A percentile compares a stretch with the other conserved stretches of the same genome.
phyloP scores from a whole-genome alignment of 2,888 invertebrate genomes.

The Ormyrus rosae region DNA sequence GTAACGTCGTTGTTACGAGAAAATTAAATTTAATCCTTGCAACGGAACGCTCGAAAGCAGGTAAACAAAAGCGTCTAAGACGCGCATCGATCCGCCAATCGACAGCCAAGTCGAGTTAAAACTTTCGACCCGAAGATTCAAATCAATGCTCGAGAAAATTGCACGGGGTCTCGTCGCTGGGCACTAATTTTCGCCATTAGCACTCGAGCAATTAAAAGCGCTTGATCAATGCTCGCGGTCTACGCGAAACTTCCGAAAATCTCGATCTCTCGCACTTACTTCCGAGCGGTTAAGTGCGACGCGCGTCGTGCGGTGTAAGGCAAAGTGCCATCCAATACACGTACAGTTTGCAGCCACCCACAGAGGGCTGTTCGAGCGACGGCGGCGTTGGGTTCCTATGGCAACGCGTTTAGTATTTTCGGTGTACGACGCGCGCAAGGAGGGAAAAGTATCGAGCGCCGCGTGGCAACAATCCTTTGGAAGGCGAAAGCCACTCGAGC shows the following conservation, averaged over 20 bases:
- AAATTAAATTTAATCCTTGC: too few species aligned
- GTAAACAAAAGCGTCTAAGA: too few species aligned
- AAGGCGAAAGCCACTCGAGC: slow-evolving; percentile 13
- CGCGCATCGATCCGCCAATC: too few species aligned
- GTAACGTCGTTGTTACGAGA: too few species aligned
- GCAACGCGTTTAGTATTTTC: slow-evolving; percentile 69
- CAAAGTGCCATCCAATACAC: slow-evolving; percentile 4
- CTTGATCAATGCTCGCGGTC: neutral
- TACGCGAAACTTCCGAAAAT: slow-evolving; percentile 51
- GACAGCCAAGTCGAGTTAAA: too few species aligned
- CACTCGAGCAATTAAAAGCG: too few species aligned
- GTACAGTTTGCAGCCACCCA: neutral
- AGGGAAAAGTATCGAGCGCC: slow-evolving; percentile 56
- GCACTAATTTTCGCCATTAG: too few species aligned
- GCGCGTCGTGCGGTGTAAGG: slow-evolving; percentile 5
- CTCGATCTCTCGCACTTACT: slow-evolving; percentile 60
- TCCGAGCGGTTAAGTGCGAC: slow-evolving; percentile 61
- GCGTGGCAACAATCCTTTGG: slow-evolving; percentile 54
- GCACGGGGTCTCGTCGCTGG: too few species aligned
- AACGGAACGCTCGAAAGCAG: too few species aligned
- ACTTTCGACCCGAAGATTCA: too few species aligned
- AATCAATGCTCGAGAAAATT: too few species aligned
- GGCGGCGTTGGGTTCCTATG: slow-evolving; percentile 63
- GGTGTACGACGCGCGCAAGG: slow-evolving; percentile 53
- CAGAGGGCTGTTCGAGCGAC: neutral